Conservation (phyloP, 1,140 invertebrate species). For the Eriosoma lanigerum region DNA sequence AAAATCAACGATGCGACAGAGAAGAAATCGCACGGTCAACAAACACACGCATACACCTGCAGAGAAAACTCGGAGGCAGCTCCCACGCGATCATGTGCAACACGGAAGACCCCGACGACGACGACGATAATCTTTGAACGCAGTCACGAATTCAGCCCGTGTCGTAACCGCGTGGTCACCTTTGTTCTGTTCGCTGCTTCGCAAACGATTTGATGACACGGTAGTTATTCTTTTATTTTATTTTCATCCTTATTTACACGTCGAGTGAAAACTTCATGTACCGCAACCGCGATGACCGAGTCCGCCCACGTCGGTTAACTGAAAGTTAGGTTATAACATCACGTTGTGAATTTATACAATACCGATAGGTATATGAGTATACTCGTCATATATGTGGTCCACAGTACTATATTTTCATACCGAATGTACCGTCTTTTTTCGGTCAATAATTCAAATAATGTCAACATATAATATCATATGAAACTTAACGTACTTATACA, state of each 20-base stretch:
- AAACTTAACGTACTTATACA: no score
- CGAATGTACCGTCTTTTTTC: no score
- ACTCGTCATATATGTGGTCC: no score
- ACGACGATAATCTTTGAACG: slow-evolving; percentile 40
- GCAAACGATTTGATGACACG: slow-evolving; percentile 23
- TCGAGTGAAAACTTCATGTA: not conserved
- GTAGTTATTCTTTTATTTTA: slow-evolving; percentile 16
- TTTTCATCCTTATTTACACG: not conserved
- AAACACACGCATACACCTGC: not conserved
- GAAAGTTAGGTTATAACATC: no score
- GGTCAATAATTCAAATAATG: no score
- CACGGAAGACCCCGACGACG: slow-evolving; percentile 39
- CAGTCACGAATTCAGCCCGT: slow-evolving; percentile 50
- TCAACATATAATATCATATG: no score
- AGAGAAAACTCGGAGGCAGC: not conserved
- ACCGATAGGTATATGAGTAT: no score
- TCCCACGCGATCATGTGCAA: slow-evolving; percentile 48
- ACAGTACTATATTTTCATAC: no score
- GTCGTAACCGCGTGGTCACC: slow-evolving; percentile 38
- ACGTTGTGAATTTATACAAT: no score
- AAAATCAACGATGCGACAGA: no score
- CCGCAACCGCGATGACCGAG: not conserved
- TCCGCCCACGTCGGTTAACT: not conserved
- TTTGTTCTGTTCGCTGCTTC: slow-evolving; percentile 22
- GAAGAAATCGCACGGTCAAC: slow-evolving; percentile 41